Base-by-base conservation (phyloP, 2,888 invertebrate species). In the Melanchra persicariae region DNA sequence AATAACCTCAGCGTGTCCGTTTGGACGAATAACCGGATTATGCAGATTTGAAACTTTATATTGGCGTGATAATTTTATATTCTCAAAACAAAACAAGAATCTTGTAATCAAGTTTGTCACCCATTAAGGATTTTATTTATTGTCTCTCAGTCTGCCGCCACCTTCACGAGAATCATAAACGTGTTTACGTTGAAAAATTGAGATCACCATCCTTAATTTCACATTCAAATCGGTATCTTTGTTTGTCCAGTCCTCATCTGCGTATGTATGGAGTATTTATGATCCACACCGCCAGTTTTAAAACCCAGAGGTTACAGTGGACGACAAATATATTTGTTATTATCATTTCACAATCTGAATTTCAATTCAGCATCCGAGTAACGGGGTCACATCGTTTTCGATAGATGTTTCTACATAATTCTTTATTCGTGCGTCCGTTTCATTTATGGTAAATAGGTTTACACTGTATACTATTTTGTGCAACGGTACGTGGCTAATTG, bases 311-410 rank as follows among this genome's bases (percentile, higher is more conserved):
- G 95, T 94, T 94, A 90, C 82, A 79, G 77, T 90, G 91, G 90
- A 92, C 93, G 92, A 91, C 90, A 91, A 91, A 92, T 90, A 91
- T 87, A 93, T 94, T 93, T 93, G 91, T 91, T 93, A 93, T 92
- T 93, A 92, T 92, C 89, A 93, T 94, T 92, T 89, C 87, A 84
- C 83, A 87, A 95, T 95, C 90, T 95, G 91, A 94, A 95, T 92
- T 95, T 95, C 94, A 94, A 95, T 93, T 88, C 86, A 87, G 86
- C 88, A 88, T 88, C 89, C 89, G 87, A 93, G 91, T 94, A 95
- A 95, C 95, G 95, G 95, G 95, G 95, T 95, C 94, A 94, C 88
- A 83, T 91, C 89, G 90, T 90, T 92, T 92, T 92, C 90, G 87
- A 92, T 93, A 89, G 89, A 90, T 88, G 83, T 91, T 85, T 93